Base-by-base conservation (phyloP, 2,888 invertebrate genomes). In the Altica lythri region DNA sequence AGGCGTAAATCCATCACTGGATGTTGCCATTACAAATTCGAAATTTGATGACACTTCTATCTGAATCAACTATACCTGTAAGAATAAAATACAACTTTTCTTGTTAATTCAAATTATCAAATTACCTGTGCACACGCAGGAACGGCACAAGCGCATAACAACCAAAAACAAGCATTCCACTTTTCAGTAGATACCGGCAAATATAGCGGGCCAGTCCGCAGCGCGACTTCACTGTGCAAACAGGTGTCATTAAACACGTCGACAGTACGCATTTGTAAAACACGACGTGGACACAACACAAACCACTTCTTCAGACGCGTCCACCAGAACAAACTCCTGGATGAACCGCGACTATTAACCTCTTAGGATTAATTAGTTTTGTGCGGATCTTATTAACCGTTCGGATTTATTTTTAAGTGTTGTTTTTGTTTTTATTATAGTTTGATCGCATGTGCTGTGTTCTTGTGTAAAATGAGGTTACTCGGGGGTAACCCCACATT, bases 391-490 rank as follows among this genome's bases (percentile, higher is more conserved):
- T n/a, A 12, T n/a, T 4, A 18, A n/a, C 18, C 35, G 35, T 19
- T 9, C 8, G n/a, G 17, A 12, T 2, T 16, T 9, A 27, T 2
- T 13, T 2, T 6, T 12, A 12, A 30, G 12, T 6, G 18, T 37
- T 32, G 30, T 18, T 18, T 48, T 54, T 53, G 56, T 58, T 54
- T 58, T 59, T 57, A 55, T 51, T 43, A 46, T 53, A 46, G 46
- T 45, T 59, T 30, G 50, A 49, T 48, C 55, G 61, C 53, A 55
- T 62, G 61, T 61, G 63, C 58, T 56, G 61, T 63, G 58, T 47
- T 48, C 56, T 55, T 61, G 64, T 62, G 59, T 61, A 67, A 65
- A 63, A 71, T 71, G 72, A 67, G 60, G 69, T 68, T 70, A 63
- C 62, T 65, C 57, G 63, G 68, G 65, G 68, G 63, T 57, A 64